Evolutionary conservation across 2,888 invertebrate species (phyloP).

Genomic region (Polia nebulosa): DNA sequence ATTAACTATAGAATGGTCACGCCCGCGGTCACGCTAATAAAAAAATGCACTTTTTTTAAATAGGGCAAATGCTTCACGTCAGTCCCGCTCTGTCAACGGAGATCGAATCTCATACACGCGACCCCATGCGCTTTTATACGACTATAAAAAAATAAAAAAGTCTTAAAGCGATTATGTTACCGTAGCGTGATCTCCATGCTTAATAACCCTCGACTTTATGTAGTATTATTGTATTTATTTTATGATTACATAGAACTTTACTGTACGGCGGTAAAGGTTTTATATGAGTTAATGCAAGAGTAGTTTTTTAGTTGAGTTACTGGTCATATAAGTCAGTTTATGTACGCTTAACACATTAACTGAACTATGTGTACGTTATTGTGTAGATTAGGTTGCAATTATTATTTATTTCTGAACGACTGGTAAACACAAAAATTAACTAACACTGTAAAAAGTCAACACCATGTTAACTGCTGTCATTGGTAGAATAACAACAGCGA

Average conservation of each 20-base stretch:
- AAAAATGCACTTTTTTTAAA: slow-evolving; percentile 32
- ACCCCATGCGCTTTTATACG: slow-evolving; percentile 47
- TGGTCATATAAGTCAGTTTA: slow-evolving; percentile 16
- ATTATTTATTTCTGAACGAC: too few species aligned
- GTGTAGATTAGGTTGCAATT: slow-evolving; percentile 1
- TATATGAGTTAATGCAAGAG: slow-evolving; percentile 22
- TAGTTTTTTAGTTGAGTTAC: slow-evolving; percentile 18
- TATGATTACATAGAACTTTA: slow-evolving; percentile 52
- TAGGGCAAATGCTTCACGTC: slow-evolving; percentile 44
- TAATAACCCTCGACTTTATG: slow-evolving; percentile 38
- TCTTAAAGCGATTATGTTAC: slow-evolving; percentile 38
- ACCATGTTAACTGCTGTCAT: not conserved
- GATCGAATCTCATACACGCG: slow-evolving; percentile 64
- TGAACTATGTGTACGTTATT: not conserved
- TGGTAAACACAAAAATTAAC: not conserved
- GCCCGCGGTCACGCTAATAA: slow-evolving; percentile 25
- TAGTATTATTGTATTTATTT: slow-evolving; percentile 54
- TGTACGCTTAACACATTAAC: not conserved
- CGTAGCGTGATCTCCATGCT: slow-evolving; percentile 58
- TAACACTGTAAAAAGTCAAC: slow-evolving; percentile 6
- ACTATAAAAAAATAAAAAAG: slow-evolving; percentile 32
- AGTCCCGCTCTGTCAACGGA: slow-evolving; percentile 63
- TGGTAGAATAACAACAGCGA: not conserved
- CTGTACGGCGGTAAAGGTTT: slow-evolving; percentile 26
- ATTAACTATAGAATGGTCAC: slow-evolving; percentile 20